Base-by-base conservation (phyloP, 2,888 invertebrate species). In the Polydesmus complanatus region DNA sequence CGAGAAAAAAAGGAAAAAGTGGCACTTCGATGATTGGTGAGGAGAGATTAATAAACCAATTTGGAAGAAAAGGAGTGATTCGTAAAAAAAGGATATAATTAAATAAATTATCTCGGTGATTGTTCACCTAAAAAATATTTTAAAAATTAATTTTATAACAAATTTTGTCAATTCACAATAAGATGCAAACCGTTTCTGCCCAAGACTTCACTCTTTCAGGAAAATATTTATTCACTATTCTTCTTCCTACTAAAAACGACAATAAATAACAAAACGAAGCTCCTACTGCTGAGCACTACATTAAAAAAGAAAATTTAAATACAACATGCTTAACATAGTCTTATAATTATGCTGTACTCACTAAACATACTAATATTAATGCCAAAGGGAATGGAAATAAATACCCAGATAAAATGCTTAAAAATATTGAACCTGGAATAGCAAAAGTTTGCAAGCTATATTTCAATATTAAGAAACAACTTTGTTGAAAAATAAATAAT, bases 31-130 rank as follows among this genome's bases (percentile, higher is more conserved):
- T 88, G 48, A 99, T 89, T 50, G 98, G 98, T 64, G 96, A 90
- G 0, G 91, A 85, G 71, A 98, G 81, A 76, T 96, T 96, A 66
- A 96, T 96, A 74, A 98, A 96, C 98, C 98, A 98, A 75, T 99
- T 98, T 5, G 98, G 98, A 69, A 98, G 78, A 72, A 98, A 85
- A 59, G 98, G 98, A 26, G 98, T 98, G 71, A 98, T 88, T 67
- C 98, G 82, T 67, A 98, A 79, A 75, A 99, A 98, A 70, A 99
- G 81, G 68, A 99, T 91, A 73, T 98, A 99, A 77, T 92, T 92
- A 63, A 98, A 80, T 66, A 99, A 78, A 73, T 95, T 86, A 68
- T 89, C 84, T 65, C 83, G 81, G 73, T 98, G 96, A 70, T 86
- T 86, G 51, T 82, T 71, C 1, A 80, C 77, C 78, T 78, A 67